Evolutionary conservation across 1,140 invertebrate species (phyloP), one percentile per base, ranked within the genome.

Genomic region (Cyclina sinensis): DNA sequence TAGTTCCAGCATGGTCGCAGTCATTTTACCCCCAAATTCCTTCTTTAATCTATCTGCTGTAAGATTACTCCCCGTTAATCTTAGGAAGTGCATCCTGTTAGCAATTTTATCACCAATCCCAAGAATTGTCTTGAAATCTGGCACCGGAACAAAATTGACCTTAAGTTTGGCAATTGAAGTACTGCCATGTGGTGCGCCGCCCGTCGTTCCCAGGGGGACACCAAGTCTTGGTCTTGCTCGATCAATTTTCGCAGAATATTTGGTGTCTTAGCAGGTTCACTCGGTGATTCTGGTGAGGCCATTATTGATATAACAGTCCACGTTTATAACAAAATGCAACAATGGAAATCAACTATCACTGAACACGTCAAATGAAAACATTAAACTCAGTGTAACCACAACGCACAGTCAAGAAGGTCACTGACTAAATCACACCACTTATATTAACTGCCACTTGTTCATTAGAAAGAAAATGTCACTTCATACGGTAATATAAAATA

Each of bases 11-110:
- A 73, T 73, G 32, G 32, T n/a, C 1, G 12, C 24, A 0, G 24
- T 73, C 68, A 73, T 73, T n/a, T 73, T 32, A n/a, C 68, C 68
- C 21, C 68, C 68, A 35, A 73, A 73, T 32, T 73, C 68, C 68
- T 73, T 18, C 32, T 11, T 73, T 0, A 73, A n/a, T n/a, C 21
- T 73, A 27, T 73, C 39, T 43, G 68, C 30, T 12, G 68, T 73
- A 39, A 73, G 39, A n/a, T 73, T 73, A 18, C 68, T 32, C 32
- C 35, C 39, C 5, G 68, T 39, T 27, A 73, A 32, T 21, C 68
- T 35, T 5, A 73, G 1, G 18, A 73, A 21, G 30, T 73, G 24
- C 68, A 73, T 73, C 30, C 32, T 35, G 16, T 73, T 30, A 32
- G 68, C 32, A 35, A 35, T 73, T 16, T 73, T 73, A 4, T 73